Percentiles rank a stretch among this genome's conserved stretches.
phyloP scores from a whole-genome alignment of 2,888 invertebrate genomes.

The Caprella mutica region DNA sequence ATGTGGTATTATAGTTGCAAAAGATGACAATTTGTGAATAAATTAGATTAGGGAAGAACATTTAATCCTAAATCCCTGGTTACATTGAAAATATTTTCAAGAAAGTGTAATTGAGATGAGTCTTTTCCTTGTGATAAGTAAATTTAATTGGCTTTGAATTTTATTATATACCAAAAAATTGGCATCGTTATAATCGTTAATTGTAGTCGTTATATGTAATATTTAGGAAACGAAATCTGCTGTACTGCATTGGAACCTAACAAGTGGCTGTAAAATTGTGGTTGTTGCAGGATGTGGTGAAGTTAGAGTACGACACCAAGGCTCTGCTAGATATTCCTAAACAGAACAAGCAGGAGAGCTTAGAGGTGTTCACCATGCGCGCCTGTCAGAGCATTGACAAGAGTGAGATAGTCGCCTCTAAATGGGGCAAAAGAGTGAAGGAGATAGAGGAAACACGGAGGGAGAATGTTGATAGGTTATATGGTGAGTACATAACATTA shows the following conservation, averaged over 20 bases:
- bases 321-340: slow-evolving; percentile 83
- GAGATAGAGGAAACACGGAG: slow-evolving; percentile 74
- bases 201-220: no score
- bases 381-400: slow-evolving; percentile 87
- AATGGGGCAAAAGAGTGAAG: slow-evolving; percentile 72
- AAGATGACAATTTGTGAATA: no score
- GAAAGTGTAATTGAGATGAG: no score
- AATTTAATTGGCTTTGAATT: no score
- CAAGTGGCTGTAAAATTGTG: neutral
- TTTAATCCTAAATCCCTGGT: no score
- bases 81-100: no score
- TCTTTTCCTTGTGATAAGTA: no score
- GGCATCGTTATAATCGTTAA: no score
- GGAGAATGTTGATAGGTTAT: slow-evolving; percentile 23
- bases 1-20: no score
- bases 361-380: slow-evolving; percentile 77
- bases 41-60: no score
- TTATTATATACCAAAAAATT: no score
- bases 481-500: slow-evolving; percentile 18
- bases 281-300: slow-evolving; percentile 63
- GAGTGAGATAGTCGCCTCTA: slow-evolving; percentile 47
- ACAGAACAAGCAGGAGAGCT: slow-evolving; percentile 87
- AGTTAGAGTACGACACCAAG: slow-evolving; percentile 87
- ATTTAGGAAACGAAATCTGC: no score
- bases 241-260: neutral